phyloP scores from a whole-genome alignment of 2,888 invertebrate species.

The Hypena proboscidalis region DNA sequence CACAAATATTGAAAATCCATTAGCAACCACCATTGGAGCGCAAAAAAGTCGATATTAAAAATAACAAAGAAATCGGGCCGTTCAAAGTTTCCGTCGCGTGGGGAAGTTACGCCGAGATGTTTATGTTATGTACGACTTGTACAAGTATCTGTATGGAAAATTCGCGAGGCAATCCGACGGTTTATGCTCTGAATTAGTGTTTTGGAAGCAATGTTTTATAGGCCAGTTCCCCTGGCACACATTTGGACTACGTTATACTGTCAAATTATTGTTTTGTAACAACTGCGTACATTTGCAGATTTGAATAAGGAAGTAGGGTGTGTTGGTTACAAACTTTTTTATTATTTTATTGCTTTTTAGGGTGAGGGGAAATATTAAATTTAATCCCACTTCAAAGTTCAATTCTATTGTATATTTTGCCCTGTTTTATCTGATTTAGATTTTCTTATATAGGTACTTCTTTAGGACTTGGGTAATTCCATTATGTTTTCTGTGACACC shows the following conservation, averaged over 20 bases:
- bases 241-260: constrained; percentile 30
- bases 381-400: constrained; percentile 12
- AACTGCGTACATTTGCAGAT: constrained; percentile 1
- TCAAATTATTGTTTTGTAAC: constrained; percentile 24
- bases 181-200: constrained; percentile 41
- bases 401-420: constrained; percentile 4
- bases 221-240: constrained; percentile 24
- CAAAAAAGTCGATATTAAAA: constrained; percentile 77
- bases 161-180: constrained; percentile 46
- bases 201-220: constrained; percentile 29
- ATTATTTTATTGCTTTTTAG: constrained; percentile 12
- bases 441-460: no score
- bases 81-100: constrained; percentile 57
- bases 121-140: constrained; percentile 48
- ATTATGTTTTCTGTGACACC: no score
- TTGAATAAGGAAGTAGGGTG: constrained; percentile 1
- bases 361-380: constrained; percentile 7
- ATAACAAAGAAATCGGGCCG: constrained; percentile 72
- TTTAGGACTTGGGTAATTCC: no score
- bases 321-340: constrained; percentile 4
- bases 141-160: constrained; percentile 36
- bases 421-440: constrained; percentile 6
- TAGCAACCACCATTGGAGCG: constrained; percentile 73
- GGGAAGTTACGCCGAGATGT: constrained; percentile 60
- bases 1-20: constrained; percentile 83